Conservation (phyloP, 1,140 invertebrate species). For the Amyelois transitella region DNA sequence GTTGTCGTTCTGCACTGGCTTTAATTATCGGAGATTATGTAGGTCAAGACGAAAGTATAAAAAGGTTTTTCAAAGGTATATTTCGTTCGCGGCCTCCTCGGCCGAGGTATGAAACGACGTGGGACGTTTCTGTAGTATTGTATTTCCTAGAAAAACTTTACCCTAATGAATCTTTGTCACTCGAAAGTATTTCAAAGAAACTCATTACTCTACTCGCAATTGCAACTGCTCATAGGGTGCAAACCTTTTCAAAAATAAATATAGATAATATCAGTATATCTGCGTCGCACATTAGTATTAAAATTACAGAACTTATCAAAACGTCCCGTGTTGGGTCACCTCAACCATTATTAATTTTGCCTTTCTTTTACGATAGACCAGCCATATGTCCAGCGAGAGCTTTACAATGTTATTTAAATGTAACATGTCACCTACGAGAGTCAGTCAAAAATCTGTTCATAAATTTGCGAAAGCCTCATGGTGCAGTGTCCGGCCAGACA, state of each 20-base stretch:
- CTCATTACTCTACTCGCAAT: not conserved
- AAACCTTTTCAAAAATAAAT: not conserved
- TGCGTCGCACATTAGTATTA: not conserved
- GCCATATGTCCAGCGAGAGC: not conserved
- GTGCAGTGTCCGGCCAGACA: not conserved
- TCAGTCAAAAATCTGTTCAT: not conserved
- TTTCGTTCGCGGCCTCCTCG: conserved; percentile 11
- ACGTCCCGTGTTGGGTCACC: not conserved
- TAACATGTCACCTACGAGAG: not conserved
- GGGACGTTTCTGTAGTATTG: conserved; percentile 12
- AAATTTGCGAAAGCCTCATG: not conserved
- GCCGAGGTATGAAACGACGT: conserved; percentile 14
- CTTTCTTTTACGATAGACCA: not conserved
- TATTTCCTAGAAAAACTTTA: not conserved
- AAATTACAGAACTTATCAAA: not conserved
- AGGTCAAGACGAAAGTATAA: conserved; percentile 9
- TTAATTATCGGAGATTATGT: not conserved
- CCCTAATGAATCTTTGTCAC: not conserved
- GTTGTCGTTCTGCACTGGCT: not conserved
- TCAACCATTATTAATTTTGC: not conserved
- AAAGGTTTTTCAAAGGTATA: conserved; percentile 19
- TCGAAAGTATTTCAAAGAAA: not conserved
- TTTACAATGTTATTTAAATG: not conserved
- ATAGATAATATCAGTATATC: not conserved
- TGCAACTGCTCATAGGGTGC: not conserved